These are phyloP conservation scores for Phylloscopus whistleri DNA, from an alignment of 2,113 vertebrate genomes.

Conservation along the genomic window DNA sequence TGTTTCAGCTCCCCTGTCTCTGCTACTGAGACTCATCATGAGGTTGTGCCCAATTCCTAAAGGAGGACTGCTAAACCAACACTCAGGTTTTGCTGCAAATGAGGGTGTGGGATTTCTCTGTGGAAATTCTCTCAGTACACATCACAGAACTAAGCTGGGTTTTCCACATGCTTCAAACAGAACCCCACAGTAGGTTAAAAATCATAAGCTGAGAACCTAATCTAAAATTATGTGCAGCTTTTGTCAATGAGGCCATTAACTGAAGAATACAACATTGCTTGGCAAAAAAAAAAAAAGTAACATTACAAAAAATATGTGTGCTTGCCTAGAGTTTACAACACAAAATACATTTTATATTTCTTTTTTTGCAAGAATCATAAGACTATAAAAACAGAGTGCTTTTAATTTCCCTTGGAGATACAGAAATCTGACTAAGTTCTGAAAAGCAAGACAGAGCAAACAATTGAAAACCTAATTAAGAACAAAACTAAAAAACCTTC, in stretches of 20 bases:
- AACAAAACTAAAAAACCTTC: neutral
- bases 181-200: neutral
- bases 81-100: neutral
- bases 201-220: neutral
- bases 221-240: neutral
- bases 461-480: neutral
- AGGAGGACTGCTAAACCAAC: neutral
- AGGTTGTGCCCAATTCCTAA: neutral
- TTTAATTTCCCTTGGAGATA: neutral
- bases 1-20: neutral
- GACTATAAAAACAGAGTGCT: neutral
- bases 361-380: neutral
- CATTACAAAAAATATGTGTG: neutral
- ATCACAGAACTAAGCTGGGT: neutral
- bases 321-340: neutral
- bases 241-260: neutral
- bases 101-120: neutral
- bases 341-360: rapidly evolving
- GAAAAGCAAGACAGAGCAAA: neutral
- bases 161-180: neutral
- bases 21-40: neutral
- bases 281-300: neutral
- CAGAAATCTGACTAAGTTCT: neutral
- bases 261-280: neutral
- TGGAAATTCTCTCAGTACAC: neutral